Base-by-base conservation (phyloP, 2,797 vertebrate genomes). In the Prunella strophiata region DNA sequence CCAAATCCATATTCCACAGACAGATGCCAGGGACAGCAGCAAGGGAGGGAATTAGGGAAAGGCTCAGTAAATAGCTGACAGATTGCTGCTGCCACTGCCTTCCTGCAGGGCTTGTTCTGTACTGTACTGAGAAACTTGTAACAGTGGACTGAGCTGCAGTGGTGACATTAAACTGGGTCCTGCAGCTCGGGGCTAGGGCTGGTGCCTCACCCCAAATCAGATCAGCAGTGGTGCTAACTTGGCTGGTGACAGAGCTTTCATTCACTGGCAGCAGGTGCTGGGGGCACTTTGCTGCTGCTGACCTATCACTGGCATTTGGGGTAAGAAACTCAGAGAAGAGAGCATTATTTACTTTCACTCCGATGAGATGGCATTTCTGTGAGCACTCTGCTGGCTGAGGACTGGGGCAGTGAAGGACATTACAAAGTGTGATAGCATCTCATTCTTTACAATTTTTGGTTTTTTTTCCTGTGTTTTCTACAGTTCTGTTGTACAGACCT, bases 61-160 rank as follows among this genome's bases (percentile, higher is more conserved):
- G 47, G 89, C 87, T 94, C 87, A 48, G 92, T 85, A 48, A 83
- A 43, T 36, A 85, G 48, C 85, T 96, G 93, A 93, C 76, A 40
- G 71, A 95, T 84, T 88, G 85, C 78, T 91, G 76, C 93, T 95
- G 88, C 94, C 3, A 20, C 80, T 91, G 68, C 88, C 65, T 96
- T 77, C 62, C 95, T 94, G 88, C 55, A 93, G 94, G 92, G 94
- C 76, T 92, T 11, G 43, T 66, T 93, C 4, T 32, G 50, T 27
- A 45, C 76, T 61, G 43, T 5, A 20, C 78, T 23, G 65, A 88
- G 87, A 32, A 76, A 62, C 91, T 91, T 17, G 87, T 38, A 58
- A 18, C 1, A 55, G 47, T 29, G 85, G 75, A 40, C 93, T 75
- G 85, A 75, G 88, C 94, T 17, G 57, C 18, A 78, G 79, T 13